Evolutionary conservation across 2,113 vertebrate genomes (phyloP).

Genomic region (Bufo bufo): DNA sequence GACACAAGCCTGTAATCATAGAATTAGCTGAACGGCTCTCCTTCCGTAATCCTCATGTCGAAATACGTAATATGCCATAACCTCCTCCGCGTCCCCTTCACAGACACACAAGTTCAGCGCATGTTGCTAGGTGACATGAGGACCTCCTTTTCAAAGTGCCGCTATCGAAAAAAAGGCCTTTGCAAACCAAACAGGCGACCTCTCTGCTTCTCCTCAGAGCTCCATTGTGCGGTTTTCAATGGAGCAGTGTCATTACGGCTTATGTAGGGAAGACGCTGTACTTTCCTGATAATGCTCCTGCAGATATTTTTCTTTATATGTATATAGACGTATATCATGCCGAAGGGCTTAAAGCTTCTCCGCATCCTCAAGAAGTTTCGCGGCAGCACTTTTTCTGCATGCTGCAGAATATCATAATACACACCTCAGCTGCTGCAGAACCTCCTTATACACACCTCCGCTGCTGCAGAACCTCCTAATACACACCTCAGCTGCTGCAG

Average conservation of each 20-base stretch:
- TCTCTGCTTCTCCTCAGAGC: not conserved
- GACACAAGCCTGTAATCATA: not conserved
- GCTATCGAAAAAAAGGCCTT: not conserved
- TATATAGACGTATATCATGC: not conserved
- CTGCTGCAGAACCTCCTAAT: too few species aligned
- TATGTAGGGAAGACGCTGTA: not conserved
- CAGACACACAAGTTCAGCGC: not conserved
- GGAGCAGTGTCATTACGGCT: not conserved
- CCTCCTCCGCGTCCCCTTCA: conserved; percentile 14
- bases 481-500: too few species aligned
- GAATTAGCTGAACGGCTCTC: not conserved
- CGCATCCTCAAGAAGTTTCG: too few species aligned
- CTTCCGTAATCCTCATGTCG: not conserved
- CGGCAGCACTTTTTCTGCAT: too few species aligned
- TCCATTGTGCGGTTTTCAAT: not conserved
- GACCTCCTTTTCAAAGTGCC: conserved; percentile 2
- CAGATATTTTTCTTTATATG: not conserved
- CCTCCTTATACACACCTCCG: too few species aligned
- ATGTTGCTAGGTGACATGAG: conserved; percentile 33
- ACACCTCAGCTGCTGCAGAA: too few species aligned
- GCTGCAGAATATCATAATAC: too few species aligned
- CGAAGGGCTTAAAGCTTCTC: too few species aligned
- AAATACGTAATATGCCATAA: conserved; percentile 20
- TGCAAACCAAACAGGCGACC: not conserved
- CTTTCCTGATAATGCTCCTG: too few species aligned